Evolutionary conservation across 2,797 vertebrate genomes (phyloP), one percentile per base, ranked within the genome.

Genomic region (Falco naumanni): DNA sequence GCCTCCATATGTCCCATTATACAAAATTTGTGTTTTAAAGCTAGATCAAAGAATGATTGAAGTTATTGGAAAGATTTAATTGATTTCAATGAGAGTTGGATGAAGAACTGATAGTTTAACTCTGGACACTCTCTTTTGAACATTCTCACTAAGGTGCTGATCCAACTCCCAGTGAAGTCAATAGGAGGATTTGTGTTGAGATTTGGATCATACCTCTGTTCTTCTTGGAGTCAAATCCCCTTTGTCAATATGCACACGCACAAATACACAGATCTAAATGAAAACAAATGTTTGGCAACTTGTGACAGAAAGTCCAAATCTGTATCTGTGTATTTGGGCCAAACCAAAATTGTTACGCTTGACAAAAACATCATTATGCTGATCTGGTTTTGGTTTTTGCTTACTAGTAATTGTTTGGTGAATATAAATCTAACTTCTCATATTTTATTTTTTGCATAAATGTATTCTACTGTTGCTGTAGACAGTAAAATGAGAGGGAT

Each of bases 231-330:
- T 91, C 90, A 95, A 91, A 95, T 81, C 81, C 75, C 41, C 45
- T 78, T 93, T 95, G 93, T 93, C 77, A 94, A 95, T 90, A 92
- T 28, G 77, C 79, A 94, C 96, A 94, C 0, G 11, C 87, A 93
- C 81, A 92, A 87, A 93, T 89, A 92, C 84, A 91, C 47, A 88
- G 65, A 96, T 70, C 68, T 95, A 97, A 96, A 96, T 93, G 96
- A 97, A 97, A 96, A 96, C 96, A 93, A 95, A 96, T 96, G 94
- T 97, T 97, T 96, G 93, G 88, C 93, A 96, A 57, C 72, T 91
- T 86, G 77, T 89, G 78, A 94, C 90, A 95, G 66, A 97, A 97
- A 96, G 84, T 90, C 94, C 92, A 94, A 95, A 93, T 94, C 83
- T 96, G 57, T 65, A 76, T 95, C 72, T 87, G 65, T 34, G 45